Base-by-base conservation (phyloP, 92 coral and sea anemone species). In the Zoanthus sansibaricus region DNA sequence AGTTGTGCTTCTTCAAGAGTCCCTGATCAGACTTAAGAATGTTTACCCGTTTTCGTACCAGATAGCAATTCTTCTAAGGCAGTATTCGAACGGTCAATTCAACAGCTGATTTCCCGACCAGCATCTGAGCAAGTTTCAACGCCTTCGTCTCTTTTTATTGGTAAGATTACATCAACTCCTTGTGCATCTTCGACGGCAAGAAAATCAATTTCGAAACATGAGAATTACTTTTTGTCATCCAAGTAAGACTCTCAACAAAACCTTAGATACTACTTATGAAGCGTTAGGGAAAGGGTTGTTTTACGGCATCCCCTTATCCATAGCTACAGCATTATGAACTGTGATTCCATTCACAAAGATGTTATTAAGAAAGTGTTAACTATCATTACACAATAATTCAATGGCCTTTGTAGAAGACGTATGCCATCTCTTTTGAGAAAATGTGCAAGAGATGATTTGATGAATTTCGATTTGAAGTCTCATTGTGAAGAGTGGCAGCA, bases 401-500 rank as follows among this genome's bases (percentile, higher is more conserved):
- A 67, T 42, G 87, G 72, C 80, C 77, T 93, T 18, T 93, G 94
- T 61, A 67, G 90, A 4, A 91, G 46, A 77, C 25, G 25, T 25
- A 25, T 25, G 25, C 25, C 25, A 25, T 25, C 25, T 25, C 25
- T 25, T 25, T 25, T 93, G 82, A 77, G 91, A 56, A 89, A 91
- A 77, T 25, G 25, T 25, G 25, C 25, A 25, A 25, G 25, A 25
- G 0, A 25, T 25, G 25, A 25, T 25, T 25, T 17, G 86, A 1
- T 37, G n/a, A 87, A 90, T 62, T 92, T 78, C 72, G 91, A 92
- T 37, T 58, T 91, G 31, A 64, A 88, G 46, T 74, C 21, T 16
- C 84, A 89, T 15, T 94, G 93, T 30, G 83, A 88, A 6, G 98
- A 94, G 84, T 94, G 95, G 95, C 58, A 69, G 45, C 75, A 87